A percentile compares a stretch with the other conserved stretches of the same genome.
phyloP scores from a whole-genome alignment of 2,888 invertebrate species.

The Melanchra persicariae region DNA sequence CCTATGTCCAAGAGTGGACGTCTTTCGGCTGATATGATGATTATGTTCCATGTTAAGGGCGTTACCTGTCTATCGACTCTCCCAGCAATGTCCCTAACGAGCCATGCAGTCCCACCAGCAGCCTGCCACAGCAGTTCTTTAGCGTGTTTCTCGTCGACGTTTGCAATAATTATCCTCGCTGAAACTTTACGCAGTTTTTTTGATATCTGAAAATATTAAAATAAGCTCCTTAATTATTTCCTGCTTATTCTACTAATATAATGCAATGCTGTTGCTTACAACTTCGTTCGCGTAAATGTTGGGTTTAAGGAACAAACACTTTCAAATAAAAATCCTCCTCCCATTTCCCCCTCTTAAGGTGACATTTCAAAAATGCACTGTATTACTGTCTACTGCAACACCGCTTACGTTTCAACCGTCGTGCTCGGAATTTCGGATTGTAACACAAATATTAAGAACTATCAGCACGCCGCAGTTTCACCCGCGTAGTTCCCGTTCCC shows the following conservation, averaged over 20 bases:
- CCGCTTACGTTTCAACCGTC: neutral
- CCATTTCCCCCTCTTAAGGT: too few relatives aligned
- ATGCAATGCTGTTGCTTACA: too few relatives aligned
- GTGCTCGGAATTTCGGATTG: neutral
- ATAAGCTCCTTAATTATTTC: neutral
- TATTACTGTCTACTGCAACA: neutral
- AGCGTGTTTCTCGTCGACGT: slow-evolving; percentile 64
- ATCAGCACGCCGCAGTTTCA: too few relatives aligned
- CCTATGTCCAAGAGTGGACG: too few relatives aligned
- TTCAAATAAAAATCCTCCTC: too few relatives aligned
- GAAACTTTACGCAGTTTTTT: neutral
- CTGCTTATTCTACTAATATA: neutral
- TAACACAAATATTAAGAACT: neutral
- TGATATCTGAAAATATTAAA: slow-evolving; percentile 22
- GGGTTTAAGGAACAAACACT: too few relatives aligned
- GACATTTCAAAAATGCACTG: neutral
- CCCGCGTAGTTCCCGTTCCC: too few relatives aligned
- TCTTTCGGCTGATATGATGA: too few relatives aligned
- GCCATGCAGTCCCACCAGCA: neutral
- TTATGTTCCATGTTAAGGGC: neutral
- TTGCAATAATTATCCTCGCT: slow-evolving; percentile 71
- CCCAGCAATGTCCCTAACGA: slow-evolving; percentile 15
- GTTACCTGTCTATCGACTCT: slow-evolving; percentile 14
- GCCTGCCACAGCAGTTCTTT: neutral
- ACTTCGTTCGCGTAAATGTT: too few relatives aligned